These are phyloP conservation scores for Pantala flavescens DNA, from an alignment of 1,140 invertebrate genomes.

Conservation along the genomic window DNA sequence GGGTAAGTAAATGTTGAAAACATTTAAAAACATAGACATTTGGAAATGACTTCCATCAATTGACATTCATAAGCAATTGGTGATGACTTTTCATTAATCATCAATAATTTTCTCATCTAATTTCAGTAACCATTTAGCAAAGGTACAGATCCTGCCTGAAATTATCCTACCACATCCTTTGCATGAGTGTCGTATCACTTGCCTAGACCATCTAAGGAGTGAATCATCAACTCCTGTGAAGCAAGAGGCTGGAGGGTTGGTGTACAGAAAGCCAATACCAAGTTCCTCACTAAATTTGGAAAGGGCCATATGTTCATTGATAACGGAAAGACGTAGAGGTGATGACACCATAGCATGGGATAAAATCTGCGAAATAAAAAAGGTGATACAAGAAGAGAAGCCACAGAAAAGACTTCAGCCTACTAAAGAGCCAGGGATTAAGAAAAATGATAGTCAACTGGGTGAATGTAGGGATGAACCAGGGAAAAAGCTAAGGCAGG, in stretches of 20 bases:
- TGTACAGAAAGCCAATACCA: background rate
- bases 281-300: background rate
- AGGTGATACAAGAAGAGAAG: background rate
- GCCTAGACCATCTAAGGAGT: slow-evolving; percentile 34
- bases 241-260: background rate
- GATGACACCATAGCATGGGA: background rate
- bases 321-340: background rate
- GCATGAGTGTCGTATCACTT: slow-evolving; percentile 36
- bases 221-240: background rate
- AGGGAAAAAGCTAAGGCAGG: no score
- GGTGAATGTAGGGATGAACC: background rate
- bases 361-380: background rate
- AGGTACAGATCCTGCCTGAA: slow-evolving; percentile 56
- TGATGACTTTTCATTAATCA: background rate
- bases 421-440: background rate
- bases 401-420: background rate
- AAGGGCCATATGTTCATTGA: background rate
- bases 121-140: slow-evolving; percentile 29
- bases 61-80: no score
- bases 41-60: no score
- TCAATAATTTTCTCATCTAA: background rate
- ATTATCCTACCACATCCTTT: slow-evolving; percentile 40
- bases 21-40: no score
- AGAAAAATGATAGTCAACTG: background rate
- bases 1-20: slow-evolving; percentile 32